Evolutionary conservation across 2,797 vertebrate genomes (phyloP), one percentile per base, ranked within the genome.

Genomic region (Antrozous pallidus): DNA sequence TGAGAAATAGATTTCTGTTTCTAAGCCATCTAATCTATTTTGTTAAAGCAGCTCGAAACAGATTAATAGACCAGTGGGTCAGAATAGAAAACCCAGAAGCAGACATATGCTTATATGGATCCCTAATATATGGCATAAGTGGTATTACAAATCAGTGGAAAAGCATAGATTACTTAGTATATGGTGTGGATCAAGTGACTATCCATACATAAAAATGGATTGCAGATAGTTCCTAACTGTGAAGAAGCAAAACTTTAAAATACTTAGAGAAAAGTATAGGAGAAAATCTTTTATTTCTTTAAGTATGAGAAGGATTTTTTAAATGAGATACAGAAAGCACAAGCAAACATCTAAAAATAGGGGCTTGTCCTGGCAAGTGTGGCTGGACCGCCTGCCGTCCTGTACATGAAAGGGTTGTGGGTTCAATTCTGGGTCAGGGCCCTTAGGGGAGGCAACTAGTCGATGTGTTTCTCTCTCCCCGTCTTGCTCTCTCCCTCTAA

Each of bases 61-160:
- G 38, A 70, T 40, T 54, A 38, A 84, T n/a, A 88, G 36, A 80
- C 42, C 14, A n/a, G 2, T 42, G 14, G 18, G 78, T 91, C 61
- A 94, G 40, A n/a, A 75, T 65, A 82, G 75, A 74, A 94, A 88
- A 38, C 58, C 13, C 54, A 71, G 31, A 88, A 90, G 54, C 38
- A 83, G 36, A 61, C 28, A 20, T 1, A 1, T 75, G 6, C 8
- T 82, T 91, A 28, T 33, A 12, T 33, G 18, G 51, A 12, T 87
- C 42, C 67, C 65, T 88, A 71, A 28, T 49, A 10, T 8, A 12
- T 70, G 28, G 51, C 9, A 13, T 77, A 77, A 79, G 33, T 67
- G 70, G 14, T 31, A 45, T 81, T 81, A 58, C 17, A 78, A 33
- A 47, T 93, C 47, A 70, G 12, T 67, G 45, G 75, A 3, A 9